phyloP scores from a whole-genome alignment of 2,797 vertebrate species.

The Rhynchonycteris naso region DNA sequence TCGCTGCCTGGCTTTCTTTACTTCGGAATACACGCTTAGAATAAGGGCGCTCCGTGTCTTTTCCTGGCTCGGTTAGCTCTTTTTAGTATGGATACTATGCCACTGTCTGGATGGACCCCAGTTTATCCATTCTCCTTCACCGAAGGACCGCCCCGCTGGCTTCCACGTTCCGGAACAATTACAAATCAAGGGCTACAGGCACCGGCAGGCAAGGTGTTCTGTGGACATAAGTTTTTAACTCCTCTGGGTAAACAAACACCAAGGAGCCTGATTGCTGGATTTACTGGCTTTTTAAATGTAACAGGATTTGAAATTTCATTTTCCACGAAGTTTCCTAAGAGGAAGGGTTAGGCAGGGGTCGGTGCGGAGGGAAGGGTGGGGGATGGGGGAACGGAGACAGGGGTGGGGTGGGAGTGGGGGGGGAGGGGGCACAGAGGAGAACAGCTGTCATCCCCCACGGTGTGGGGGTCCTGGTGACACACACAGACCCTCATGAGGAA shows the following conservation, averaged over 20 bases:
- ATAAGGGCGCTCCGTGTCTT: neutral
- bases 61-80: fast-evolving
- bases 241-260: neutral
- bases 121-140: neutral
- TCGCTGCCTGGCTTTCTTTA: neutral
- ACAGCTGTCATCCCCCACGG: neutral
- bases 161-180: neutral
- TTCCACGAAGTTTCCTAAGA: neutral
- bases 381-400: neutral
- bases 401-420: too few species aligned
- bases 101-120: too few species aligned
- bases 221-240: neutral
- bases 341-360: neutral
- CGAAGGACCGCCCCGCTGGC: neutral
- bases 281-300: neutral
- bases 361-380: neutral
- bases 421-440: neutral
- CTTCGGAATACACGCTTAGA: too few species aligned
- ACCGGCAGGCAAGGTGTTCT: neutral
- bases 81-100: neutral
- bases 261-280: neutral
- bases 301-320: neutral
- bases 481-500: neutral
- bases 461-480: neutral
- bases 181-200: neutral